Percentiles rank a stretch among this genome's conserved stretches.
phyloP scores from a whole-genome alignment of 2,888 invertebrate genomes.

The Agrenia bidenticulata region DNA sequence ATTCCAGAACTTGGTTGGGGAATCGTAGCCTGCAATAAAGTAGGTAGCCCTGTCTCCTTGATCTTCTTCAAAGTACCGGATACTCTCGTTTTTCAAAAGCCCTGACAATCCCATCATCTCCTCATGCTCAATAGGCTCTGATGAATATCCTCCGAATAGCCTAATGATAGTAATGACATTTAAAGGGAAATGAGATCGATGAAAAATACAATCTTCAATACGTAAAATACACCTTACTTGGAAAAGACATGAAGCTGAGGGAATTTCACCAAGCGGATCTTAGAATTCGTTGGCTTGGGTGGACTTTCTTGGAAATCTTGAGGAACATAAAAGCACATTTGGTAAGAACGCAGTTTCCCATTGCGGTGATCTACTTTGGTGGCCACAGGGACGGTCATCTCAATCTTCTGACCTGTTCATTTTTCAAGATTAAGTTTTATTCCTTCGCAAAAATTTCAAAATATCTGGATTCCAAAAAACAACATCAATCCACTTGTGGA shows the following conservation, averaged over 20 bases:
- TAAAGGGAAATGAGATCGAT: too few species aligned
- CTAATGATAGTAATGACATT: constrained; percentile 25
- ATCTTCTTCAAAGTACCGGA: constrained; percentile 43
- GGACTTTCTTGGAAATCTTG: constrained; percentile 44
- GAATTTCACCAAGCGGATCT: constrained; percentile 41
- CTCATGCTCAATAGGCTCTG: constrained; percentile 36
- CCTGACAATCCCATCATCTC: constrained; percentile 38
- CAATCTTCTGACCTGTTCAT: constrained; percentile 40
- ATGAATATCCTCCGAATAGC: constrained; percentile 50
- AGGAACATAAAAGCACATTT: constrained; percentile 52
- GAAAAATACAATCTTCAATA: background rate
- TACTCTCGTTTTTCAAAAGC: constrained; percentile 32
- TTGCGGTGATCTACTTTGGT: constrained; percentile 49
- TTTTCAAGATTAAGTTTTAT: constrained; percentile 2
- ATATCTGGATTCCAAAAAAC: background rate
- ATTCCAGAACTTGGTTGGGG: constrained; percentile 53
- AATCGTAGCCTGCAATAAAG: constrained; percentile 52
- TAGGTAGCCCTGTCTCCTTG: constrained; percentile 43
- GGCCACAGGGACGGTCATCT: constrained; percentile 50
- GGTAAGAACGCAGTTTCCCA: constrained; percentile 49
- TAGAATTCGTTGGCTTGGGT: constrained; percentile 40
- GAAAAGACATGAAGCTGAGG: constrained; percentile 48
- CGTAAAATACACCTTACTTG: constrained; percentile 35
- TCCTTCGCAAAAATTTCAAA: background rate
- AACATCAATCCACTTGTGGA: too few species aligned